Conservation (phyloP, 2,888 invertebrate genomes). For the Noctua fimbriata region DNA sequence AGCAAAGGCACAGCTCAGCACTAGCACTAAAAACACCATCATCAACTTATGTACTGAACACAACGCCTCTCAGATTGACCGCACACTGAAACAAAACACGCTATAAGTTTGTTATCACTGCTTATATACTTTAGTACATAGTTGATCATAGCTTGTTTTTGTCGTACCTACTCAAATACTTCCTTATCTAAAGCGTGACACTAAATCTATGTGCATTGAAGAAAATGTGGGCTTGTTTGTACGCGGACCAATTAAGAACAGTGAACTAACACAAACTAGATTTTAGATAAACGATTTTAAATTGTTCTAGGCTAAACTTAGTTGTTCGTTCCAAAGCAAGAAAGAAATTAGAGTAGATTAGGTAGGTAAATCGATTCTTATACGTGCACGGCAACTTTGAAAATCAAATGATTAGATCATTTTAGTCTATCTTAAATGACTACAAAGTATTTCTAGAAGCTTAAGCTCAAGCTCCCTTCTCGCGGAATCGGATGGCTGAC, state of each 20-base stretch:
- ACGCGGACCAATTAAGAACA: background rate
- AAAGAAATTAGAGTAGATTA: background rate
- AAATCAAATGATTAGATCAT: too few relatives aligned
- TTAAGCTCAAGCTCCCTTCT: too few relatives aligned
- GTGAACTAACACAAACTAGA: too few relatives aligned
- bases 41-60: slow-evolving; percentile 15
- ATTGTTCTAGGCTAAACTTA: too few relatives aligned
- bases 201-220: background rate
- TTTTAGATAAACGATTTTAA: background rate
- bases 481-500: background rate
- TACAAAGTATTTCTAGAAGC: background rate
- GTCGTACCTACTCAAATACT: background rate
- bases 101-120: slow-evolving; percentile 30
- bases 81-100: slow-evolving; percentile 54
- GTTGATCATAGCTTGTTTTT: slow-evolving; percentile 21
- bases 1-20: slow-evolving; percentile 44
- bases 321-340: too few relatives aligned
- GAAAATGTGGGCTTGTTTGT: slow-evolving; percentile 31
- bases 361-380: too few relatives aligned
- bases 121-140: slow-evolving; percentile 12
- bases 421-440: background rate
- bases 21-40: slow-evolving; percentile 31
- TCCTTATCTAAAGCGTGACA: slow-evolving; percentile 26
- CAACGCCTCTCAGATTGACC: slow-evolving; percentile 17
- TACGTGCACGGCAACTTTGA: too few relatives aligned